Conservation (phyloP, 2,888 invertebrate genomes). For the Ctenicera cuprea region DNA sequence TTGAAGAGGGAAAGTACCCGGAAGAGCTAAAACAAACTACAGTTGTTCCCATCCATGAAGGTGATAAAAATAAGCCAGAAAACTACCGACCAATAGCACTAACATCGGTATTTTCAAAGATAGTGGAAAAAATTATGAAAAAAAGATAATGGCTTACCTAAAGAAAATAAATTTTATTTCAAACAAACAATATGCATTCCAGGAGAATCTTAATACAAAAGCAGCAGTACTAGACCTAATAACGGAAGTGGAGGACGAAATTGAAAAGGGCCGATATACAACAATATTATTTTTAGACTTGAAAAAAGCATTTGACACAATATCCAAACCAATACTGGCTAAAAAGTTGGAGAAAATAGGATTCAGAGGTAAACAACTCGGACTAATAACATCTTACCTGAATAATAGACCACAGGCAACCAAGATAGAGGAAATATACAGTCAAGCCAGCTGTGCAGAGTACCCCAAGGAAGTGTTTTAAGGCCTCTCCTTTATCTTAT, state of each 20-base stretch:
- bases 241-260: slow-evolving; percentile 3
- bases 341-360: too few species aligned
- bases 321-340: background rate
- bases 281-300: slow-evolving; percentile 1
- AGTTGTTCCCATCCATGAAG: background rate
- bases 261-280: too few species aligned
- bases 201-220: too few species aligned
- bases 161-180: too few species aligned
- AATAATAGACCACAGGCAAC: slow-evolving; percentile 5
- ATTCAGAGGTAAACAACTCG: slow-evolving; percentile 6
- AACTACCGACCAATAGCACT: slow-evolving; percentile 7
- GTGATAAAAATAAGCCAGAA: slow-evolving; percentile 3
- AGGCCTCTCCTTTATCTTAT: slow-evolving; percentile 3
- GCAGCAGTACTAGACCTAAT: slow-evolving; percentile 6
- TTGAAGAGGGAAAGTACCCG: background rate
- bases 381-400: background rate
- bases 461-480: background rate
- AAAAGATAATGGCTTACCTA: background rate
- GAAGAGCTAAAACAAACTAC: too few species aligned
- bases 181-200: too few species aligned
- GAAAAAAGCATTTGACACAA: slow-evolving; percentile 8
- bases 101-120: slow-evolving; percentile 1
- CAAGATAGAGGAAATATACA: background rate
- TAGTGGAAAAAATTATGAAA: background rate
- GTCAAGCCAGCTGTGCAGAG: background rate